Percentiles rank a stretch among this genome's conserved stretches.
Evolutionary conservation across 2,797 vertebrate species (phyloP).

Genomic region (Bradypodion pumilum): DNA sequence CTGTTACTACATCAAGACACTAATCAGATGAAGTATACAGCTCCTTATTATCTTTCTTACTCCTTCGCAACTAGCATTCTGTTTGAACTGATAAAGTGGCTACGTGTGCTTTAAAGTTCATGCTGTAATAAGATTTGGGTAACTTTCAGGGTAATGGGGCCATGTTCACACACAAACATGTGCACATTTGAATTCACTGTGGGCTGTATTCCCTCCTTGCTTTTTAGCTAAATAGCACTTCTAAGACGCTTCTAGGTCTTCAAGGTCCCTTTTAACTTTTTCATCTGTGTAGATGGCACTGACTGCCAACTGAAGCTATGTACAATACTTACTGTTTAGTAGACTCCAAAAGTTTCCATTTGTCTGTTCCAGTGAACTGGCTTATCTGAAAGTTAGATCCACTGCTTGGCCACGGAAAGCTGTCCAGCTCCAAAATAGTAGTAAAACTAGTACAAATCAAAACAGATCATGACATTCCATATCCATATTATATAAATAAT

Average conservation of each 20-base stretch:
- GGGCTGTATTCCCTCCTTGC: not conserved
- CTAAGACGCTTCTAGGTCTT: not conserved
- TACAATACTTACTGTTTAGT: too few species aligned
- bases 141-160: not conserved
- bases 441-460: not conserved
- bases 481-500: not conserved
- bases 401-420: not conserved
- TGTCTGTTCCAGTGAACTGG: too few species aligned
- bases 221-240: not conserved
- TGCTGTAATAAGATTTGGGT: too few species aligned
- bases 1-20: conserved; percentile 4
- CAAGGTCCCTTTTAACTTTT: not conserved
- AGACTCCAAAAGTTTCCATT: too few species aligned
- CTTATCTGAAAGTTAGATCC: not conserved
- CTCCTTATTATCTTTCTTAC: not conserved
- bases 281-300: not conserved
- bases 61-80: not conserved
- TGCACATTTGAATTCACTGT: not conserved
- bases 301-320: not conserved
- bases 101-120: too few species aligned
- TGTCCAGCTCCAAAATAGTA: not conserved
- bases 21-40: conserved; percentile 1
- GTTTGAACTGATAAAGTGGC: not conserved
- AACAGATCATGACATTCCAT: not conserved
- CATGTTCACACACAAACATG: not conserved